Evolutionary conservation across 2,888 invertebrate genomes (phyloP), one percentile per base, ranked within the genome.

Genomic region (Philereme transversata): DNA sequence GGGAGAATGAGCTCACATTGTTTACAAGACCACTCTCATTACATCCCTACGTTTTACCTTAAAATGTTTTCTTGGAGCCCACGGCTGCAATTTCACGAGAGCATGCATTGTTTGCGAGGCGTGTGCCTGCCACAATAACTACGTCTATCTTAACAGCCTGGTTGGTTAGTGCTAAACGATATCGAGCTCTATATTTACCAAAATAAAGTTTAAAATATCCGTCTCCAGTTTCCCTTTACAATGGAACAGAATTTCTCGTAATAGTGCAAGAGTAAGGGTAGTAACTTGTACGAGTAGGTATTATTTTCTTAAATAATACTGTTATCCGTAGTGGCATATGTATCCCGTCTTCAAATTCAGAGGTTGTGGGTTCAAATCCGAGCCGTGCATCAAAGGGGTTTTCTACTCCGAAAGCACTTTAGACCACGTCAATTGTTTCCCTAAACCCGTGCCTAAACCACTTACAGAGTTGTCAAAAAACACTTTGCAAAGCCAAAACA

Each of bases 81-180:
- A 45, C 46, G 41, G 52, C 57, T 46, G 58, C 66, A 66, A 62
- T 66, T 60, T 60, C 56, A 52, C 51, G 46, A 57, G 62, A 55
- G 54, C 49, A 34, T 46, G 64, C 69, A 65, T 69, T 67, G 69
- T 69, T 65, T 62, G 69, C 53, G 55, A 63, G 56, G 54, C 56
- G 55, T 64, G 64, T 48, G 54, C 52, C 49, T 76, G 69, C 72
- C 62, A 58, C 70, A 71, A 68, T 51, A 55, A 43, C 54, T 43
- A 41, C 58, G 58, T 38, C 49, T 61, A 9, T 51, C 9, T 62
- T 43, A 50, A 22, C 53, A 47, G 33, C 10, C 10, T 34, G 6
- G 4, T 33, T 5, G 10, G 1, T 2, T 47, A 10, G 5, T 41
- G 10, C 10, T 54, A 36, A 8, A 38, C 52, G 6, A 53, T 40